Base-by-base conservation (phyloP, 1,140 invertebrate genomes). In the Phthorimaea operculella region DNA sequence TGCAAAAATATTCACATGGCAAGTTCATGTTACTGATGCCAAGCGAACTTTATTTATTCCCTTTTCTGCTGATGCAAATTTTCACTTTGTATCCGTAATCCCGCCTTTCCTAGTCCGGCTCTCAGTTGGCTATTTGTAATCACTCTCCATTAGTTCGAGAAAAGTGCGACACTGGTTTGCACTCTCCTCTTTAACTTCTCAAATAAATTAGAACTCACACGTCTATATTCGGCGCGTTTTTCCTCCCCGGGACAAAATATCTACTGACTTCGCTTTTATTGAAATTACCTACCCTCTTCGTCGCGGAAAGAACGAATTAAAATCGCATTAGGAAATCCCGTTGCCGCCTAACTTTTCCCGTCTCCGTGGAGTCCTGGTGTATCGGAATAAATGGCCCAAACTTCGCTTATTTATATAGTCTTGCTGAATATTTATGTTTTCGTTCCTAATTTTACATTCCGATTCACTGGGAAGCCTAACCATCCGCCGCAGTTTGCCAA, bases 331-430 rank as follows among this genome's bases (percentile, higher is more conserved):
- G 69, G 69, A 75, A 79, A 57, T 57, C 42, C 54, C 68, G 77
- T 77, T 76, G 62, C 74, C 77, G 76, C 73, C 80, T 72, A 81
- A 83, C 77, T 81, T 83, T 80, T 72, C 77, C 76, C 77, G 70
- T 73, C 71, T 72, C 70, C 75, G 77, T 72, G 62, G 68, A 72
- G 67, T 76, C 71, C 66, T 70, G 75, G 78, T 81, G 76, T 81
- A 83, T 83, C 76, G 74, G 71, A 80, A 81, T 79, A 80, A 83
- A 83, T 81, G 78, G 77, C 71, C 73, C 65, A 72, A 79, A 81
- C 72, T 81, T 78, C 68, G 70, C 79, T 81, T 83, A 81, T 81
- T 83, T 80, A 81, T 80, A 81, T 75, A 79, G 69, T 75, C 73
- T 68, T 75, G 57, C 69, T 83, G 78, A 77, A 83, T 81, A 83